Percentiles rank a stretch among this genome's conserved stretches.
phyloP scores from a whole-genome alignment of 2,113 vertebrate genomes.

The Ranitomeya imitator region DNA sequence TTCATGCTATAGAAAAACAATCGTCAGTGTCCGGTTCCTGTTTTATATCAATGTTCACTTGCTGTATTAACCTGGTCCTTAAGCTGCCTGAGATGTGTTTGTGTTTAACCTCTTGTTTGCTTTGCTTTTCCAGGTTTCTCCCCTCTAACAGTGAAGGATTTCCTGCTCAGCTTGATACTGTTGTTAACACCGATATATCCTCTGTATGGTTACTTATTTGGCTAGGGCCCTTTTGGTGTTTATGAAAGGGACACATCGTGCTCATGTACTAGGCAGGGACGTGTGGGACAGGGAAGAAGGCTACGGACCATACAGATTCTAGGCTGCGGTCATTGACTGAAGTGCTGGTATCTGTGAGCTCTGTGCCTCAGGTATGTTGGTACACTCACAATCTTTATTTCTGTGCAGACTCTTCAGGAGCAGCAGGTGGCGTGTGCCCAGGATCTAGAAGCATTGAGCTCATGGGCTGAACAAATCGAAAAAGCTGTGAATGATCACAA shows the following conservation, averaged over 20 bases:
- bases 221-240: conserved; percentile 20
- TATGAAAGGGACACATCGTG: conserved; percentile 78
- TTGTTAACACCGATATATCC: conserved; percentile 33
- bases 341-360: not conserved
- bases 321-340: not conserved
- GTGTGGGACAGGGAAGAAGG: not conserved
- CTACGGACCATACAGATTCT: not conserved
- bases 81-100: conserved; percentile 69
- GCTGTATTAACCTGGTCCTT: conserved; percentile 71
- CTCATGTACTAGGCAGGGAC: conserved; percentile 69
- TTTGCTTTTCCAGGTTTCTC: conserved; percentile 97
- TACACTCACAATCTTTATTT: conserved; percentile 54
- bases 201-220: not conserved
- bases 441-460: conserved; percentile 82
- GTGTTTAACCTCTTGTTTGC: conserved; percentile 82
- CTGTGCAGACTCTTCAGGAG: conserved; percentile 84
- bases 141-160: conserved; percentile 81
- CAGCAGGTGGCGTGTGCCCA: conserved; percentile 84
- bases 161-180: conserved; percentile 66
- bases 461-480: conserved; percentile 84
- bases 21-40: not conserved
- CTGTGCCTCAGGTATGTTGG: conserved; percentile 58
- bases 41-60: conserved; percentile 56
- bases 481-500: conserved; percentile 73
- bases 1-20: no score